Percentiles rank a stretch among this genome's conserved stretches.
Conservation (phyloP, 1,140 invertebrate species). For the Drosophila jambulina region DNA sequence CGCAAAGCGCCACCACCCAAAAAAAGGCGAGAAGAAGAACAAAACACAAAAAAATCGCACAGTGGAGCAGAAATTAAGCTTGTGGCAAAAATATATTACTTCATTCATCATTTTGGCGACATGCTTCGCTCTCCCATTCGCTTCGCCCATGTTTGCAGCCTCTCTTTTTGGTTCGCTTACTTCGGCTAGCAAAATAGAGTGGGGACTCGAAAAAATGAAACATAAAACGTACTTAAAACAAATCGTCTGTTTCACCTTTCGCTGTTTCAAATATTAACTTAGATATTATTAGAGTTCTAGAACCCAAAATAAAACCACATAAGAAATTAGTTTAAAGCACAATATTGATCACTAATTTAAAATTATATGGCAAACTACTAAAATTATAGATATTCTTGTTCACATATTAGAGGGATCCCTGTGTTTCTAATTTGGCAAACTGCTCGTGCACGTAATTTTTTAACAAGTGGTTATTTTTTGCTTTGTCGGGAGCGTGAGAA, state of each 20-base stretch:
- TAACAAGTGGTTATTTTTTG: slow-evolving; percentile 69
- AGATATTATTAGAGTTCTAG: not conserved
- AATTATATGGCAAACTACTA: not conserved
- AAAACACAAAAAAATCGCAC: slow-evolving; percentile 58
- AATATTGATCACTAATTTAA: not conserved
- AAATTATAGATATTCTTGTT: not conserved
- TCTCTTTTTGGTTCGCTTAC: not conserved
- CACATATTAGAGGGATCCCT: not conserved
- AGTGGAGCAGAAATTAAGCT: slow-evolving; percentile 57
- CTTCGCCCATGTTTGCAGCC: slow-evolving; percentile 21
- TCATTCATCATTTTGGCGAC: slow-evolving; percentile 58
- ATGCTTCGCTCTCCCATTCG: slow-evolving; percentile 21
- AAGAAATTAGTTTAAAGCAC: not conserved
- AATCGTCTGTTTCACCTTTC: not conserved
- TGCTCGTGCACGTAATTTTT: slow-evolving; percentile 30
- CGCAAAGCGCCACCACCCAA: slow-evolving; percentile 73
- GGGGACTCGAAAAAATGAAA: not conserved
- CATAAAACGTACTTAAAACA: no score
- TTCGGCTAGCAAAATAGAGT: slow-evolving; percentile 12
- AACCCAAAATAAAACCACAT: not conserved
- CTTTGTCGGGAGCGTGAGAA: slow-evolving; percentile 57
- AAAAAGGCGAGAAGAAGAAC: slow-evolving; percentile 44
- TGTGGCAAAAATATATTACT: slow-evolving; percentile 56
- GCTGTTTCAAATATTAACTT: not conserved
- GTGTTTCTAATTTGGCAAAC: slow-evolving; percentile 20